Base-by-base conservation (phyloP, 2,888 invertebrate species). In the Hydroisotoma schaefferi region DNA sequence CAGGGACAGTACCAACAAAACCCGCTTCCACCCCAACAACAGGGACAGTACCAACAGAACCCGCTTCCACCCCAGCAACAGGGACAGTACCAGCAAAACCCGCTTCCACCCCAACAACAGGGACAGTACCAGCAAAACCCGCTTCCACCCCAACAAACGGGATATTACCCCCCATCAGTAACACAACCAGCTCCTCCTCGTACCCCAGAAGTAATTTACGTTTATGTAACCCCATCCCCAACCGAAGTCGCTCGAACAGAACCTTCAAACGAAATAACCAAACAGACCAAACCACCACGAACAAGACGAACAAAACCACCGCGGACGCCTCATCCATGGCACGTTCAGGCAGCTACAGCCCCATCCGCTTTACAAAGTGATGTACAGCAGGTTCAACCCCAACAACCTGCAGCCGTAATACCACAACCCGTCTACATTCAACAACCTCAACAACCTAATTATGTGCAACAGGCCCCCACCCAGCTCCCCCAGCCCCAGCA, bases 141-240 rank as follows among this genome's bases (percentile, higher is more conserved):
- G 23, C 27, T 40, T 5, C 49, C 23, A 38, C 23, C 38, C 15
- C 51, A 37, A 26, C 51, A 26, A 48, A 20, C 29, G 5, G 10
- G 27, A 22, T 26, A 37, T 8, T 37, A 33, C 51, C 48, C 15
- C 55, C 15, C 52, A 52, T 23, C 33, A 33, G n/a, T 28, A 18
- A 23, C 44, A 20, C 25, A 26, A 4, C 37, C 56, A 3, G 12
- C 28, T 22, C 40, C 43, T 18, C 48, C 33, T 3, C 40, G 43
- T 22, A 53, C 57, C n/a, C 63, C 63, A 2, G 56, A 63, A 56
- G 26, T 63, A n/a, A 54, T 63, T 1, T 63, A 63, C 28, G 59
- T 63, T 5, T 57, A 59, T 54, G 59, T 46, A 28, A 63, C 63
- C 2, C 62, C 55, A 25, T 59, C 63, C 25, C 59, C 49, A 49